phyloP scores from a whole-genome alignment of 1,140 invertebrate species.

The Cardiocondyla obscurior region DNA sequence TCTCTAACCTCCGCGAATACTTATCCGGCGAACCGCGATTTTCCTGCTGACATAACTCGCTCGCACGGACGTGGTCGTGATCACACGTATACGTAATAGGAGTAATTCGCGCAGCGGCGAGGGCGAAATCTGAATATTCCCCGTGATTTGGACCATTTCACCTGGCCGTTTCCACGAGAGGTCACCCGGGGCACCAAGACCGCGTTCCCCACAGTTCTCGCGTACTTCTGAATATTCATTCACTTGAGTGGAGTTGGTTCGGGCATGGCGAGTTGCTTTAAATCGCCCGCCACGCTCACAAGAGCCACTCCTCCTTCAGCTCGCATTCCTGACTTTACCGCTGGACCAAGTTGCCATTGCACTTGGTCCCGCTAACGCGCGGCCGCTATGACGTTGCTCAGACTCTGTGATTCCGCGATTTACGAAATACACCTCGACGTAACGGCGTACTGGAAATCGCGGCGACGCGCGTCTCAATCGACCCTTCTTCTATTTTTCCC shows the following conservation, averaged over 20 bases:
- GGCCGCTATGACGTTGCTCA: slow-evolving; percentile 6
- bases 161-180: slow-evolving; percentile 71
- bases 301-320: background rate
- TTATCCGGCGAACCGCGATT: slow-evolving; percentile 3
- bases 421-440: background rate
- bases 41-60: background rate
- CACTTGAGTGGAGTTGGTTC: slow-evolving; percentile 50
- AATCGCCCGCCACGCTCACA: slow-evolving; percentile 62
- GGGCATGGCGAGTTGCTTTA: slow-evolving; percentile 48
- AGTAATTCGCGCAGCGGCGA: slow-evolving; percentile 61
- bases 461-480: no score
- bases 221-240: slow-evolving; percentile 69
- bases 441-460: no score
- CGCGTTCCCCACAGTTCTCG: slow-evolving; percentile 62
- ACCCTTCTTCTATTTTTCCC: background rate
- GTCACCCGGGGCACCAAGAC: slow-evolving; percentile 64
- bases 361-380: slow-evolving; percentile 43
- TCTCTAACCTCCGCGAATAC: background rate
- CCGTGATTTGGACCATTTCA: slow-evolving; percentile 73
- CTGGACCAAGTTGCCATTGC: slow-evolving; percentile 17
- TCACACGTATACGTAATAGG: slow-evolving; percentile 63
- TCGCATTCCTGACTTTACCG: slow-evolving; percentile 39
- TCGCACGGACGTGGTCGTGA: background rate
- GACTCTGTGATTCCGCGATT: slow-evolving; percentile 49
- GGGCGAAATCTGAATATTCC: slow-evolving; percentile 65